A percentile compares a stretch with the other conserved stretches of the same genome.
phyloP scores from a whole-genome alignment of 2,888 invertebrate genomes.

The Acanthosepion pharaonis region DNA sequence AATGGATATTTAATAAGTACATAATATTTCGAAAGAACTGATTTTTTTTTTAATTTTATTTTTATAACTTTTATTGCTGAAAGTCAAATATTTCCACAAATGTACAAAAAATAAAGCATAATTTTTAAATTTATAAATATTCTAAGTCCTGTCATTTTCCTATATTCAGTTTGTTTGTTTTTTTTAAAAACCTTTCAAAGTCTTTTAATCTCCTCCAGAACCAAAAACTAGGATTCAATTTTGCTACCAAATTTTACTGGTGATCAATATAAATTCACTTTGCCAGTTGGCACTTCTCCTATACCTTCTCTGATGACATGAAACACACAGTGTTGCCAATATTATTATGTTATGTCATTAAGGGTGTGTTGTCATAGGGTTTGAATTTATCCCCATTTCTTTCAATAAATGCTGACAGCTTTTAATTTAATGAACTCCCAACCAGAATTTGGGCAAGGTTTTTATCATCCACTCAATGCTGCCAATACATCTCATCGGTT shows the following conservation, averaged over 20 bases:
- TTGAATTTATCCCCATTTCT: not conserved
- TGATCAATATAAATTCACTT: slow-evolving; percentile 6
- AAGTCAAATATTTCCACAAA: not conserved
- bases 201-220: not conserved
- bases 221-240: not conserved
- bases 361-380: not conserved
- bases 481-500: not conserved
- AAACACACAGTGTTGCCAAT: not conserved
- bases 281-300: not conserved
- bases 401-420: not conserved
- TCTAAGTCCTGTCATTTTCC: not conserved
- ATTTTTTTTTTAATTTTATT: not conserved
- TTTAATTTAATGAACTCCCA: not conserved
- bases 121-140: not conserved
- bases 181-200: not conserved
- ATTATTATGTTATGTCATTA: not conserved
- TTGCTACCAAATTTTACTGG: slow-evolving; percentile 7
- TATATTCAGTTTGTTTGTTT: no score
- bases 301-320: not conserved
- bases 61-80: no score
- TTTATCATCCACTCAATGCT: not conserved
- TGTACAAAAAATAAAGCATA: not conserved
- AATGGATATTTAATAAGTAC: slow-evolving; percentile 15
- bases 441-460: not conserved
- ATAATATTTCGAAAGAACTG: not conserved